Base-by-base conservation (phyloP, 2,888 invertebrate species). In the Synergus itoensis region DNA sequence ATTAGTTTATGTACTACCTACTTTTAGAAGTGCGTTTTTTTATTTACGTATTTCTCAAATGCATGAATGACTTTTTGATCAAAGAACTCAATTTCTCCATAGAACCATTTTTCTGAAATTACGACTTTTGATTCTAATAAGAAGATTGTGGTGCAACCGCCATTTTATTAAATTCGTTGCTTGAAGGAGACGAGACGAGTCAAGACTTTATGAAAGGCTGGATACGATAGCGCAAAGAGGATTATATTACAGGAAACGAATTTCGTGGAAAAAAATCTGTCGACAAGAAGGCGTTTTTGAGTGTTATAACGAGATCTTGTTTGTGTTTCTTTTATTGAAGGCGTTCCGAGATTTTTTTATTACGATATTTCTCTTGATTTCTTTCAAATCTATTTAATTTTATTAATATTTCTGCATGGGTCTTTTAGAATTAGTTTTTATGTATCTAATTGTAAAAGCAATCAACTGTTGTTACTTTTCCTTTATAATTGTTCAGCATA, bases 241-340 rank as follows among this genome's bases (percentile, higher is more conserved):
- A 64, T 64, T 36, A 64, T 64, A 64, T 64, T 36, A 40, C 7
- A 64, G 64, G 64, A 36, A 64, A 64, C 80, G 83, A 84, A 75
- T 48, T 18, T 41, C 62, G 76, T 69, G 60, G 73, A 79, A 73
- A 78, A 76, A 48, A 12, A 1, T 48, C 53, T 36, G 48, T 57
- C 18, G 57, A 18, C 3, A 57, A 57, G 4, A 8, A 57, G 57
- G 11, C 8, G 57, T 57, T 9, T 9, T 57, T 18, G 11, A 18
- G 18, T 9, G 11, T 18, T 11, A 18, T 57, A 57, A 57, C 3
- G 57, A 57, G 57, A 7, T 57, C 48, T 48, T 45, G 14, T 45
- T 48, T 48, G 48, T 0, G 14, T 16, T 16, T 16, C 16, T 16
- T 5, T 48, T 48, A 16, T 48, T 16, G 48, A 48, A 16, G 16